Percentiles rank a stretch among this genome's conserved stretches.
Evolutionary conservation across 2,797 vertebrate species (phyloP).

Genomic region (Toxotes lorentzi): DNA sequence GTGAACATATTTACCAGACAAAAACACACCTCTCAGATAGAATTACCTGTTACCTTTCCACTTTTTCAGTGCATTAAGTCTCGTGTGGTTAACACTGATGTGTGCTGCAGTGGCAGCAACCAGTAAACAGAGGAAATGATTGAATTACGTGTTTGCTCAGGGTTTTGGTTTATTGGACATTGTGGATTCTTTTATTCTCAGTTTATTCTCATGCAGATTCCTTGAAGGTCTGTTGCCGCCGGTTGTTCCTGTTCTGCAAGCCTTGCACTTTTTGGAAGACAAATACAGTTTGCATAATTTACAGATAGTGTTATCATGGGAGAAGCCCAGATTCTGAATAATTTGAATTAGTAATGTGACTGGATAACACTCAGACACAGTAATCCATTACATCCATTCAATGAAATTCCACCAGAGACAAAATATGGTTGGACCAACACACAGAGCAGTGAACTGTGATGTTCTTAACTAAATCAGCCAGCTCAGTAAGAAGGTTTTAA

Average conservation of each 20-base stretch:
- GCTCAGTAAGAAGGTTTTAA: neutral
- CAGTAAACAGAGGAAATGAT: slow-evolving; percentile 7
- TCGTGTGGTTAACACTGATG: neutral
- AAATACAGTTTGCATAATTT: slow-evolving; percentile 42
- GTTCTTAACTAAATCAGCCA: neutral
- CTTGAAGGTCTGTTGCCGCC: slow-evolving; percentile 29
- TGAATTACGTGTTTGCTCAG: slow-evolving; percentile 33
- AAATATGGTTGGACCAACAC: neutral
- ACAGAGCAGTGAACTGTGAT: neutral
- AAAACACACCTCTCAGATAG: neutral
- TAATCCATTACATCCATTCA: slow-evolving; percentile 35
- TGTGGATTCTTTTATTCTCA: neutral
- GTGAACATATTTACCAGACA: no score
- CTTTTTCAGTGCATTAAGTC: neutral
- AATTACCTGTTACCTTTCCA: neutral
- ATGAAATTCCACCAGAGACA: slow-evolving; percentile 30
- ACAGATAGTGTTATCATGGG: slow-evolving; percentile 48
- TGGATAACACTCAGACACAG: slow-evolving; percentile 18
- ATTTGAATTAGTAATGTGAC: slow-evolving; percentile 43
- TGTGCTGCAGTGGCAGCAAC: slow-evolving; percentile 8
- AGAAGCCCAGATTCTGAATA: slow-evolving; percentile 41
- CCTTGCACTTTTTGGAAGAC: slow-evolving; percentile 41
- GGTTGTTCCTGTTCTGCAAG: slow-evolving; percentile 41
- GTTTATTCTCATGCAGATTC: slow-evolving; percentile 30
- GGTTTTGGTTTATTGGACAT: slow-evolving; percentile 29